phyloP scores from a whole-genome alignment of 2,888 invertebrate species.

The Apotomis turbidana region DNA sequence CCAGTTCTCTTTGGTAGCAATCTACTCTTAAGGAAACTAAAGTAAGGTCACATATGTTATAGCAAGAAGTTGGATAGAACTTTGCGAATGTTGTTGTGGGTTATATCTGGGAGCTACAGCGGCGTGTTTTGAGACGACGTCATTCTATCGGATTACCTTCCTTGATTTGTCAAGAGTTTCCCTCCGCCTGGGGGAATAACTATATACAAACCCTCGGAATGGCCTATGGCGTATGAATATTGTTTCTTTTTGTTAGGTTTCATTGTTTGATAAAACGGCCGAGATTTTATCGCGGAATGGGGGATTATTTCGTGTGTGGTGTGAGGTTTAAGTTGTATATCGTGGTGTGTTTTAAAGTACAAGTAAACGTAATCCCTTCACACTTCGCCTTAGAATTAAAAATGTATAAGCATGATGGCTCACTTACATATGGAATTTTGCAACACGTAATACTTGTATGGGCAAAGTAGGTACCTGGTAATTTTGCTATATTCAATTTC shows the following conservation, averaged over 20 bases:
- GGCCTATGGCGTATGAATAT: constrained; percentile 38
- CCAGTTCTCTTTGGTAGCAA: not conserved
- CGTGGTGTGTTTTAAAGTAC: not conserved
- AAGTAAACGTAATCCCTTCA: not conserved
- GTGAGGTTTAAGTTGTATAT: not conserved
- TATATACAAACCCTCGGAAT: constrained; percentile 31
- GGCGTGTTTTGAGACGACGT: constrained; percentile 34
- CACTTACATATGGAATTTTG: too few species aligned
- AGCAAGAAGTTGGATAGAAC: not conserved
- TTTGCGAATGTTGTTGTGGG: constrained; percentile 10
- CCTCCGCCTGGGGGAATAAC: constrained; percentile 30
- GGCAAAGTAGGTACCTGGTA: too few species aligned
- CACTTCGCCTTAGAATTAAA: too few species aligned
- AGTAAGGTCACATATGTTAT: not conserved
- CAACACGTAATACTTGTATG: too few species aligned
- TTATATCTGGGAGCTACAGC: constrained; percentile 35
- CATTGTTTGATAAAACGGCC: constrained; percentile 34
- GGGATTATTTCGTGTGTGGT: constrained; percentile 6
- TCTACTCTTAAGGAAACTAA: not conserved
- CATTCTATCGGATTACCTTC: constrained; percentile 39
- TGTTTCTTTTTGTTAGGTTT: constrained; percentile 37
- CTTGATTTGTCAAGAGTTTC: constrained; percentile 40
- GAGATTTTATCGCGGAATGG: constrained; percentile 30
- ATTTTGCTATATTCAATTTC: too few species aligned
- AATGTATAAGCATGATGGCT: too few species aligned